Conservation (phyloP, 1,140 invertebrate species). For the Drosophila virilis region DNA sequence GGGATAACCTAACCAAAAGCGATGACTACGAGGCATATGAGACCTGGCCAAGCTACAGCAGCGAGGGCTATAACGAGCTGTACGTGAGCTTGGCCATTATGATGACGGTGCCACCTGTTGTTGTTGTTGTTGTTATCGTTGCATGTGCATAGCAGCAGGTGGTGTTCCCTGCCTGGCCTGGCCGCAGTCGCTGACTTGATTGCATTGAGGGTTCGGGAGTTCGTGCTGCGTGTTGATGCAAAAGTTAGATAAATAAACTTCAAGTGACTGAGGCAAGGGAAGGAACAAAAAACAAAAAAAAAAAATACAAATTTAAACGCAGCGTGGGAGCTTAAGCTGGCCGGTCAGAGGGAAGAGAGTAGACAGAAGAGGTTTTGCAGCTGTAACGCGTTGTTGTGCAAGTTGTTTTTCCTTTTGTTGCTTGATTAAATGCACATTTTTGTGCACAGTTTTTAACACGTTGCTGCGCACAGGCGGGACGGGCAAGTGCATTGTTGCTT, state of each 20-base stretch:
- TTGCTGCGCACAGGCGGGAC: constrained; percentile 29
- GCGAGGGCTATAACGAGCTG: constrained; percentile 59
- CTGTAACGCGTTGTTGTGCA: background rate
- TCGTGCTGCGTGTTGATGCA: constrained; percentile 73
- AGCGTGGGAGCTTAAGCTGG: constrained; percentile 44
- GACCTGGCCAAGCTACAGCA: constrained; percentile 22
- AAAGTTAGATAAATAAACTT: constrained; percentile 81
- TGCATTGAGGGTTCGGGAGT: constrained; percentile 48
- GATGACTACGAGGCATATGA: constrained; percentile 70
- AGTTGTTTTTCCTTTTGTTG: constrained; percentile 6
- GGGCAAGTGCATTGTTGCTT: constrained; percentile 6
- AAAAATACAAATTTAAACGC: constrained; percentile 49
- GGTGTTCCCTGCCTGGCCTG: constrained; percentile 47
- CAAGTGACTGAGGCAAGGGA: constrained; percentile 39
- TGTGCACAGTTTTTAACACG: constrained; percentile 73
- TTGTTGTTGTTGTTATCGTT: constrained; percentile 51
- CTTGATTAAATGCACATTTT: constrained; percentile 70
- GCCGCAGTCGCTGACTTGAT: constrained; percentile 48
- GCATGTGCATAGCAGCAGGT: constrained; percentile 70
- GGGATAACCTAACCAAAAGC: constrained; percentile 77
- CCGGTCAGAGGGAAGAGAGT: background rate
- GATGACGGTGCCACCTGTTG: constrained; percentile 65
- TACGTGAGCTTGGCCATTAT: constrained; percentile 71
- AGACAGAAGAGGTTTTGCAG: no score
- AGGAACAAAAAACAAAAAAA: background rate